Conservation (phyloP, 2,797 vertebrate genomes). For the Leptodactylus fallax region DNA sequence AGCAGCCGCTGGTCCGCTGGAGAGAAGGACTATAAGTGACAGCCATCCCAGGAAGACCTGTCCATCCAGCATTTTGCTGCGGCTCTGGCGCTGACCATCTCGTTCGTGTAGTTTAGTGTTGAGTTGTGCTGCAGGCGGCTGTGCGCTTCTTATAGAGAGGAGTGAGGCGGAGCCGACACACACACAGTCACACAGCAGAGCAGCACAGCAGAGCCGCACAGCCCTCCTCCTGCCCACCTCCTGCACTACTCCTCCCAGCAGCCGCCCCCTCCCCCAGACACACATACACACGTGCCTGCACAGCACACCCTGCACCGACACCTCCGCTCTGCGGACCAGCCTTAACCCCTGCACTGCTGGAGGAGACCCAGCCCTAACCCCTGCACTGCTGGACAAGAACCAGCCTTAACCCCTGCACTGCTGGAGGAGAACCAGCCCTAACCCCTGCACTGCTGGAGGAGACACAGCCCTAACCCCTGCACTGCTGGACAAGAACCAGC, state of each 20-base stretch:
- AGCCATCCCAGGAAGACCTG: conserved; percentile 95
- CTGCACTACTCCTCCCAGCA: not conserved
- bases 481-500: not conserved
- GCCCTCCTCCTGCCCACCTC: not conserved
- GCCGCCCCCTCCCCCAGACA: not conserved
- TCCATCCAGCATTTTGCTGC: conserved; percentile 99
- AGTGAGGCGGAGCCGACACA: conserved; percentile 22
- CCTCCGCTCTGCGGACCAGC: not conserved
- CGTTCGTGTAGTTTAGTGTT: conserved; percentile 70
- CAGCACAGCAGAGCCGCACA: not conserved
- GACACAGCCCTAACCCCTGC: not conserved
- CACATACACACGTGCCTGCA: not conserved
- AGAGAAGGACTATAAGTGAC: conserved; percentile 83
- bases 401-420: not conserved
- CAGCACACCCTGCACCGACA: not conserved
- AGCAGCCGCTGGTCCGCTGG: conserved; percentile 84
- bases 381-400: not conserved
- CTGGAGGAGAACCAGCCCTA: rapidly evolving
- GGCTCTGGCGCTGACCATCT: conserved; percentile 95
- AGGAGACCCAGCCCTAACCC: not conserved
- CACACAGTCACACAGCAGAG: not conserved
- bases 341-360: not conserved
- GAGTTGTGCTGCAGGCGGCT: not conserved
- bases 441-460: not conserved
- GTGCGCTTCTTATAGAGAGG: conserved; percentile 2